Base-by-base conservation (phyloP, 2,113 vertebrate species). In the Coptodon rendalli region DNA sequence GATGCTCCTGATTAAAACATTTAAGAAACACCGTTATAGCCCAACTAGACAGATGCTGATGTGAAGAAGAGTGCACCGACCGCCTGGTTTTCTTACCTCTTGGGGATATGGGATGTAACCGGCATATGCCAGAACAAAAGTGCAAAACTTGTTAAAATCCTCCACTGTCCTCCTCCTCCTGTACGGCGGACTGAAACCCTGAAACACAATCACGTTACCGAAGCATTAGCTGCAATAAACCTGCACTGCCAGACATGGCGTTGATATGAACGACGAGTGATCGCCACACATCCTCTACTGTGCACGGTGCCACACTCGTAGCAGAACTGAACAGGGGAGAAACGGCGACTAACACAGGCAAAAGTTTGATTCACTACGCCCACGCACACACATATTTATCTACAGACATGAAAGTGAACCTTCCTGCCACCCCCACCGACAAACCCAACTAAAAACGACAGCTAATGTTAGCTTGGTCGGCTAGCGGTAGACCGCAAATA, bases 71-170 rank as follows among this genome's bases (percentile, higher is more conserved):
- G 52, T 50, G 11, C 17, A 59, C 34, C 17, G 24, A 5, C 8
- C 4, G 34, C 19, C 6, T 68, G 12, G 3, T 53, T 38, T 17
- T 93, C 96, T 97, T 91, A 99, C 98, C 97, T 99, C 98, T 71
- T 98, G 96, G 0, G 99, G 98, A 76, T 99, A 99, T 0, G 99
- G 99, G 93, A 99, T 99, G 95, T 99, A 99, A 45, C 99, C 99
- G 2, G 99, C 99, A 9, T 99, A 99, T 14, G 98, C 98, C 95
- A 99, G 88, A 56, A 99, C 99, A 6, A 99, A 99, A 52, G 99
- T 99, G 93, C 99, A 99, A 96, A 99, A 99, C 94, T 99, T 97
- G 95, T 99, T 99, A 95, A 99, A 99, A 92, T 99, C 99, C 89
- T 99, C 99, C 19, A 99, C 98, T 0, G 99, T 99, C 90, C 99